Evolutionary conservation across 2,113 vertebrate species (phyloP).

Genomic region (Crocuta crocuta): DNA sequence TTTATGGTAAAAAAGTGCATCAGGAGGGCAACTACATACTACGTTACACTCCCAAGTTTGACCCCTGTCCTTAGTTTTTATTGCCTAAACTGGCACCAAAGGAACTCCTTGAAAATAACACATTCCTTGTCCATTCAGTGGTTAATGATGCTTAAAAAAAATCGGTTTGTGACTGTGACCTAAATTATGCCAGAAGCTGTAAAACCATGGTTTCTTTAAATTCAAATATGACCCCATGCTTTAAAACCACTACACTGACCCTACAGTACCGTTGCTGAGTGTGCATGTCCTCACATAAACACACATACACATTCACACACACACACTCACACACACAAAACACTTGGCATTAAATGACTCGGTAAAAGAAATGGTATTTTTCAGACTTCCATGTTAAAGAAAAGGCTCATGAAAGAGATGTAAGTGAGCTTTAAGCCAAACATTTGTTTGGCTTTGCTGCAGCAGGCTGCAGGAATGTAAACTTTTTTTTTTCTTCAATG

Average conservation of each 20-base stretch:
- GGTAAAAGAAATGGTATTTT: slow-evolving; percentile 84
- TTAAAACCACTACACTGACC: slow-evolving; percentile 80
- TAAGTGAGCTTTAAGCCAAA: slow-evolving; percentile 86
- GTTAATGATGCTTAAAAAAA: slow-evolving; percentile 80
- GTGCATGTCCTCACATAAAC: slow-evolving; percentile 37
- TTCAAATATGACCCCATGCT: slow-evolving; percentile 78
- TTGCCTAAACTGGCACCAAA: slow-evolving; percentile 79
- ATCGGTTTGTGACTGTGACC: slow-evolving; percentile 80
- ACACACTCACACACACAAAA: background rate
- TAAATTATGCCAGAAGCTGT: slow-evolving; percentile 80
- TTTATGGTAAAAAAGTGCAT: slow-evolving; percentile 66
- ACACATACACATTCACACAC: background rate
- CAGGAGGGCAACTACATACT: slow-evolving; percentile 57
- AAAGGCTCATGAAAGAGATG: slow-evolving; percentile 84
- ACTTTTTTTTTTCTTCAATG: slow-evolving; percentile 86
- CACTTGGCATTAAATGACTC: slow-evolving; percentile 77
- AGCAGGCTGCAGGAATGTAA: slow-evolving; percentile 87
- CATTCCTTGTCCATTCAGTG: slow-evolving; percentile 81
- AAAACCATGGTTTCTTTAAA: slow-evolving; percentile 83
- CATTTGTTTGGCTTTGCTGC: slow-evolving; percentile 87
- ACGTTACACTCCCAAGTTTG: slow-evolving; percentile 54
- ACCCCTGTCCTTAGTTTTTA: slow-evolving; percentile 62
- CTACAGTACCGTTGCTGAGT: slow-evolving; percentile 68
- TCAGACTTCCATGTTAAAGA: slow-evolving; percentile 83
- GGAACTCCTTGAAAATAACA: slow-evolving; percentile 83